Percentiles rank a stretch among this genome's conserved stretches.
phyloP scores from a whole-genome alignment of 2,797 vertebrate genomes.

The Spondyliosoma cantharus region DNA sequence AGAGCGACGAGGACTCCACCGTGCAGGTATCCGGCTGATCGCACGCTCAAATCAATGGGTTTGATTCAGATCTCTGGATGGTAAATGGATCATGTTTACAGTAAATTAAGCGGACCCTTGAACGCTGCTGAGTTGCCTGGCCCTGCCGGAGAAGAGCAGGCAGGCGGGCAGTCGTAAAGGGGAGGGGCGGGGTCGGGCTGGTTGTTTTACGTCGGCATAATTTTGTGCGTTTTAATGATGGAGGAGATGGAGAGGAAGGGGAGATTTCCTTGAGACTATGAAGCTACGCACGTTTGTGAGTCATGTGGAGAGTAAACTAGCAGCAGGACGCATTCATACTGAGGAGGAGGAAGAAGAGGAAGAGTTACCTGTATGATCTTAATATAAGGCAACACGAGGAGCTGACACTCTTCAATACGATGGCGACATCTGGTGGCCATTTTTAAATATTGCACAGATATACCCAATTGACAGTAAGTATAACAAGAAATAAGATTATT shows the following conservation, averaged over 20 bases:
- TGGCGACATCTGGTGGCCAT: conserved; percentile 49
- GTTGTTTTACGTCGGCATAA: conserved; percentile 72
- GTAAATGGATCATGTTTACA: conserved; percentile 13
- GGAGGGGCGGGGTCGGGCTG: conserved; percentile 48
- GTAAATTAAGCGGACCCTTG: not conserved
- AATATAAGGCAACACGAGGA: not conserved
- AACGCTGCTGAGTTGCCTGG: conserved; percentile 21
- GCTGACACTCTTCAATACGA: not conserved
- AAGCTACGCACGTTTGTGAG: too few species aligned
- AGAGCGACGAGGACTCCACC: conserved; percentile 18
- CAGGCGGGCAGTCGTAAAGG: conserved; percentile 60
- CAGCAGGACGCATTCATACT: not conserved
- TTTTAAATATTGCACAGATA: not conserved
- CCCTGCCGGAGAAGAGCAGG: conserved; percentile 21
- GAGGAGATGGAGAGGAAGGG: not conserved
- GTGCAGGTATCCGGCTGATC: not conserved
- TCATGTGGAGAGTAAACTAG: not conserved
- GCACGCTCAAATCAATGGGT: conserved; percentile 12
- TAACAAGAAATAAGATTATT: not conserved
- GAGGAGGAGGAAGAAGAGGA: not conserved
- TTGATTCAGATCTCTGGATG: not conserved
- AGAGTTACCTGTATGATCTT: not conserved
- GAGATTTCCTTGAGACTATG: not conserved
- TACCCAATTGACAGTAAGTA: too few species aligned
- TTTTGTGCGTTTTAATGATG: not conserved